Base-by-base conservation (phyloP, 2,888 invertebrate species). In the Urechis unicinctus region DNA sequence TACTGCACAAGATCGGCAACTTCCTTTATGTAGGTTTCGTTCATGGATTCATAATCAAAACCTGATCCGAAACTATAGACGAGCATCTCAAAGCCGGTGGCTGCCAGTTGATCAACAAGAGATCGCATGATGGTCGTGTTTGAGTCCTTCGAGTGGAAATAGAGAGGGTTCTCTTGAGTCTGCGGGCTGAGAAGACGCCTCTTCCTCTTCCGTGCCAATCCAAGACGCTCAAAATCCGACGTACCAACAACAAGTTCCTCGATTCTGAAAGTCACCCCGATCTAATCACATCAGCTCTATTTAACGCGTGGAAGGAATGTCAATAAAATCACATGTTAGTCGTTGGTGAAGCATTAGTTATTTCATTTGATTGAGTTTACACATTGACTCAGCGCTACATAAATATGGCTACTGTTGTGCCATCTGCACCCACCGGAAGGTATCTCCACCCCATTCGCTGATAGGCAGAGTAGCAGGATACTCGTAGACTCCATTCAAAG, bases 11-110 rank as follows among this genome's bases (percentile, higher is more conserved):
- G 50, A 1, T 44, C 45, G 9, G 52, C 50, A 21, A 61, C 52
- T 22, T 56, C 47, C n/a, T 52, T n/a, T 0, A 63, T 53, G 31
- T 64, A 64, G 5, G 45, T 50, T 21, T 31, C 41, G 50, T 64
- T 41, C 22, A 44, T 47, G 0, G 64, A 61, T 50, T 64, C 64
- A 3, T 59, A 26, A 28, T 64, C 31, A 49, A 64, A 63, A 17
- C 61, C 58, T 21, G 62, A 63, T 2, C 64, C 62, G 53, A 64
- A 64, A 43, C 62, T 63, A 44, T 51, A 62, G 31, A 62, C 56
- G 50, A 62, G 30, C 62, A 62, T 62, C 49, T 62, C 64, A 50
- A 64, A 64, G 1, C 64, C 64, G 6, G 61, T 63, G 9, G 64
- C 64, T 6, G 58, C 56, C 58, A 64, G 55, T 47, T 64, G 63